A percentile compares a stretch with the other conserved stretches of the same genome.
Evolutionary conservation across 2,888 invertebrate genomes (phyloP).

Genomic region (Aricia artaxerxes): DNA sequence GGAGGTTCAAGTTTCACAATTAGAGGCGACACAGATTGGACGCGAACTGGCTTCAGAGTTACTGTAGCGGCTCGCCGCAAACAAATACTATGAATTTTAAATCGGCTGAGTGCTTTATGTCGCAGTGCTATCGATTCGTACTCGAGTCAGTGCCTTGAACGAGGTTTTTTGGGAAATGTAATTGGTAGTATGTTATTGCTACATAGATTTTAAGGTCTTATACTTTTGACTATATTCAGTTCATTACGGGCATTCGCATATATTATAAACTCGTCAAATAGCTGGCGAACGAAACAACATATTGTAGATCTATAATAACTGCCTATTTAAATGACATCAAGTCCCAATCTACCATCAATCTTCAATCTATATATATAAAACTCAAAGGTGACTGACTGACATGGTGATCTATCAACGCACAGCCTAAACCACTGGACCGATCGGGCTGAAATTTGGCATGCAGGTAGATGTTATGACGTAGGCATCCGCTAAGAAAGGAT

Average conservation of each 20-base stretch:
- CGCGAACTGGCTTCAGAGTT: background rate
- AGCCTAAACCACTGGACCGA: no score
- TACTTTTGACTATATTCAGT: no score
- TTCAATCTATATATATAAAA: no score
- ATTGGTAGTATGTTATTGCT: background rate
- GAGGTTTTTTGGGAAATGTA: background rate
- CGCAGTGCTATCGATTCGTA: constrained; percentile 16
- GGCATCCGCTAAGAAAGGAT: no score
- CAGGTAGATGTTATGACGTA: no score
- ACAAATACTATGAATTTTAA: constrained; percentile 12
- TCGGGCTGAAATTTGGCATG: no score
- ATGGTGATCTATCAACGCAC: no score
- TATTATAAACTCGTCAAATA: no score
- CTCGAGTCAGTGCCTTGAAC: background rate
- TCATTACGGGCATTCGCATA: no score
- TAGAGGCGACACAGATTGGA: constrained; percentile 5
- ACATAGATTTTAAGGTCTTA: background rate
- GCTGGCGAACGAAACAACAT: no score
- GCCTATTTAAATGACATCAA: background rate
- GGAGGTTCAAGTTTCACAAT: constrained; percentile 1
- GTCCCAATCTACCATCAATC: background rate
- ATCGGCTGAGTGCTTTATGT: constrained; percentile 5
- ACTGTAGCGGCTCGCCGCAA: background rate
- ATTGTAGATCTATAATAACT: no score
- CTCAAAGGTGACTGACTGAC: no score